These are phyloP conservation scores for Cotesia congregata DNA, from an alignment of 2,888 invertebrate genomes.

Conservation along the genomic window DNA sequence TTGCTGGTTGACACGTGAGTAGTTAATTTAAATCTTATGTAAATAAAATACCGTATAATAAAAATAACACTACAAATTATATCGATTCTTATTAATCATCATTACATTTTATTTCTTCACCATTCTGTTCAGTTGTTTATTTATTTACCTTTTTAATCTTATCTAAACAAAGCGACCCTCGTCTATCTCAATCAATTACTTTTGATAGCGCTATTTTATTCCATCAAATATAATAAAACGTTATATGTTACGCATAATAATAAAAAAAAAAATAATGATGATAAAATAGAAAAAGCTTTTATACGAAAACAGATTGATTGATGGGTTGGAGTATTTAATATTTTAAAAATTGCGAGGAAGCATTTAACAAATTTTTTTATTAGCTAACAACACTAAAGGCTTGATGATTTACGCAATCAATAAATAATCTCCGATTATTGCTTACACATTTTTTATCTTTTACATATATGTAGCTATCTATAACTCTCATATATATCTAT, in stretches of 20 bases:
- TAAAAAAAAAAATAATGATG: neutral
- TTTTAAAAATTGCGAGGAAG: neutral
- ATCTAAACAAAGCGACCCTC: neutral
- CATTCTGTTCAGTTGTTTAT: neutral
- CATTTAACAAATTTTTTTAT: conserved; percentile 22
- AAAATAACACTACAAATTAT: no score
- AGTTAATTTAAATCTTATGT: conserved; percentile 51
- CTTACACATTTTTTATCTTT: conserved; percentile 6
- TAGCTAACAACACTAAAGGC: conserved; percentile 29
- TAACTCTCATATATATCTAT: neutral
- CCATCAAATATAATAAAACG: neutral
- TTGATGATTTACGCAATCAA: conserved; percentile 32
- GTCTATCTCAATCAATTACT: conserved; percentile 19
- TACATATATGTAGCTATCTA: no score
- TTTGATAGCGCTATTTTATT: neutral
- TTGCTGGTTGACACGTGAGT: conserved; percentile 75
- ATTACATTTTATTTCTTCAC: neutral
- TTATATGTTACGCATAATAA: neutral
- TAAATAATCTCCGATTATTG: neutral
- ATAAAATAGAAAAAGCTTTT: neutral
- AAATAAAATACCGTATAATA: no score
- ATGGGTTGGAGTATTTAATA: neutral
- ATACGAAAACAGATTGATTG: neutral
- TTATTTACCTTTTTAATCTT: conserved; percentile 16
- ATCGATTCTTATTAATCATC: conserved; percentile 4